Evolutionary conservation across 2,113 vertebrate genomes (phyloP).

Genomic region (Notiomystis cincta): DNA sequence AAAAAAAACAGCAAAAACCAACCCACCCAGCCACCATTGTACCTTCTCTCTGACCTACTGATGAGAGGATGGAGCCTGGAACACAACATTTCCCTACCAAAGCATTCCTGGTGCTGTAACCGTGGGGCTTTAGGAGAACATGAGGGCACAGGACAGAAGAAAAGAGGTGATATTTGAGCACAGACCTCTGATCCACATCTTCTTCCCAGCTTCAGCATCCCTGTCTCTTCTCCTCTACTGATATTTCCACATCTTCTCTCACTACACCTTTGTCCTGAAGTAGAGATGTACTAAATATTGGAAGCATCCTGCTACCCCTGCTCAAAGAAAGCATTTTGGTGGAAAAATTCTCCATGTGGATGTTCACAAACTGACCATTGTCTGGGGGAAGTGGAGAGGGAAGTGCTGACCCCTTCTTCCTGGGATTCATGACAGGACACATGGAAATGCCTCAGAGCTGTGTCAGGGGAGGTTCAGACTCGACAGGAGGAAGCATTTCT

Average conservation of each 20-base stretch:
- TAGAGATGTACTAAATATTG: neutral
- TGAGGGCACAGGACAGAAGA: neutral
- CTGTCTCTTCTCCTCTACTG: neutral
- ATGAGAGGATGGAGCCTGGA: neutral
- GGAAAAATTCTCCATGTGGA: too few relatives aligned
- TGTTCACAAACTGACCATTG: too few relatives aligned
- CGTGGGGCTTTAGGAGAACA: fast-evolving
- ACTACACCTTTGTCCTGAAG: neutral
- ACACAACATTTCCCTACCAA: neutral
- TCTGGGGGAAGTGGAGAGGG: too few relatives aligned
- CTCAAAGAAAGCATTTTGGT: too few relatives aligned
- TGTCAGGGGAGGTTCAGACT: too few relatives aligned
- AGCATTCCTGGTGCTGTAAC: neutral
- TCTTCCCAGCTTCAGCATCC: neutral
- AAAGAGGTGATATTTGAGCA: neutral
- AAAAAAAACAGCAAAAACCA: neutral
- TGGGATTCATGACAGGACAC: too few relatives aligned
- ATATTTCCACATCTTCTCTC: neutral
- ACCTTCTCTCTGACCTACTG: neutral
- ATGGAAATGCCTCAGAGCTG: too few relatives aligned
- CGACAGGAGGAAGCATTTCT: too few relatives aligned
- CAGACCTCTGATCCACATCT: neutral
- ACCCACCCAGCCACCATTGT: fast-evolving
- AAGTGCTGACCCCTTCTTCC: too few relatives aligned
- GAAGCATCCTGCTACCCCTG: neutral